These are phyloP conservation scores for Cochlearius cochlearius DNA, from an alignment of 2,113 vertebrate species.

Conservation along the genomic window DNA sequence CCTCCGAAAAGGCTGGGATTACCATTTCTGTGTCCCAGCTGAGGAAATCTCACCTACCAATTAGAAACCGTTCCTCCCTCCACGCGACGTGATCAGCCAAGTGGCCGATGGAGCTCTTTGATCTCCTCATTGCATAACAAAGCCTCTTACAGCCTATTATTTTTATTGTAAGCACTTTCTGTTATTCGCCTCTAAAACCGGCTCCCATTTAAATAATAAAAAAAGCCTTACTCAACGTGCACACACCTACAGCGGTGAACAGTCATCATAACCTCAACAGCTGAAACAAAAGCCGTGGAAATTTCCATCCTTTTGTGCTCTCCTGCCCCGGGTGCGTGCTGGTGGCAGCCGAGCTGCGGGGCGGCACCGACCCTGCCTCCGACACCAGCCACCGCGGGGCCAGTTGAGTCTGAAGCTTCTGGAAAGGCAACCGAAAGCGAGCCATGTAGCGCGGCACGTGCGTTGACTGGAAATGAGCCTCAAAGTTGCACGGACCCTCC, in stretches of 20 bases:
- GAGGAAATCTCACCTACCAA: conserved; percentile 6
- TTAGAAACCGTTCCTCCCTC: background rate
- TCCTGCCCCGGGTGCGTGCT: background rate
- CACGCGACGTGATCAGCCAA: background rate
- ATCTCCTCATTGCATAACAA: conserved; percentile 52
- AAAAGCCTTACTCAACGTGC: background rate
- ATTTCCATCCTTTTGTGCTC: conserved; percentile 53
- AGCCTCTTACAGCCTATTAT: conserved; percentile 39
- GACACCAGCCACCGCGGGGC: background rate
- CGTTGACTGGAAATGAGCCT: background rate
- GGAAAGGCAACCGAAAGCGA: background rate
- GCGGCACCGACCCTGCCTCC: background rate
- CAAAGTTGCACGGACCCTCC: background rate
- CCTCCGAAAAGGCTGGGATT: background rate
- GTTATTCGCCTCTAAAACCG: conserved; percentile 54
- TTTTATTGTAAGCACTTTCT: conserved; percentile 60
- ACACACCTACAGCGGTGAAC: conserved; percentile 39
- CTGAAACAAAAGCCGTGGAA: conserved; percentile 57
- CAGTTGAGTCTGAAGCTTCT: background rate
- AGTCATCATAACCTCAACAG: conserved; percentile 28
- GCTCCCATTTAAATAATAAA: conserved; percentile 48
- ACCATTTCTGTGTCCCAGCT: background rate
- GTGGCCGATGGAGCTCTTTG: conserved; percentile 33
- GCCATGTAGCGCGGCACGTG: background rate
- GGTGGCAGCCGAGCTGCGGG: background rate